Conservation (phyloP, 1,140 invertebrate genomes). For the Schmidtea mediterranea region DNA sequence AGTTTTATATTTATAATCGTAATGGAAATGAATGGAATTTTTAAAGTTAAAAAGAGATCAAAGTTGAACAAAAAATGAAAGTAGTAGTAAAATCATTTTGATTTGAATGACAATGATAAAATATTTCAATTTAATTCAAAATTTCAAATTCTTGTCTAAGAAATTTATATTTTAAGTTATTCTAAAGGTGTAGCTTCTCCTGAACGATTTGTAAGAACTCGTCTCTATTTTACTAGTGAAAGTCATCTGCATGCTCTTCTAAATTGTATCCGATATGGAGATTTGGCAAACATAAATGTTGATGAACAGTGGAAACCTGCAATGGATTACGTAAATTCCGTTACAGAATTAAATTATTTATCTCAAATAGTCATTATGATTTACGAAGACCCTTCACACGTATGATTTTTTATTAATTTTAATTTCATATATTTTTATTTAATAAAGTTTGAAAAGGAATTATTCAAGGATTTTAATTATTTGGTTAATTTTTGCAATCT, state of each 20-base stretch:
- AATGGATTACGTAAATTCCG: conserved; percentile 86
- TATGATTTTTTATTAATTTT: conserved; percentile 23
- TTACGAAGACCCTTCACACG: conserved; percentile 48
- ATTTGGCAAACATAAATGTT: conserved; percentile 42
- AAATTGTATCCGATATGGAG: conserved; percentile 74
- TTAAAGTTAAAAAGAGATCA: no score
- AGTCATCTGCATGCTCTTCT: conserved; percentile 92
- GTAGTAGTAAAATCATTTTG: no score
- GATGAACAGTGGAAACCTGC: conserved; percentile 93
- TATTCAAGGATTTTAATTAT: no score
- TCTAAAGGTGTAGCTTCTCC: conserved; percentile 91
- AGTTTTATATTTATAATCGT: no score
- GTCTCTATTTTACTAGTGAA: conserved; percentile 94
- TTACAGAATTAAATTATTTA: conserved; percentile 95
- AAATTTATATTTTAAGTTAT: conserved; percentile 34
- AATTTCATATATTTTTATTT: no score
- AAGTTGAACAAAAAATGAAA: no score
- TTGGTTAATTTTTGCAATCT: no score
- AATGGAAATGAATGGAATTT: no score
- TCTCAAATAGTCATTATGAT: conserved; percentile 95
- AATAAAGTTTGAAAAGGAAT: no score
- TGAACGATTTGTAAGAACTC: conserved; percentile 73
- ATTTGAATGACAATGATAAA: no score
- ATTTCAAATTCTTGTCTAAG: background rate
- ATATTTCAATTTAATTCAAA: no score